These are phyloP conservation scores for Liasis olivaceus DNA, from an alignment of 2,797 vertebrate species.

Conservation along the genomic window DNA sequence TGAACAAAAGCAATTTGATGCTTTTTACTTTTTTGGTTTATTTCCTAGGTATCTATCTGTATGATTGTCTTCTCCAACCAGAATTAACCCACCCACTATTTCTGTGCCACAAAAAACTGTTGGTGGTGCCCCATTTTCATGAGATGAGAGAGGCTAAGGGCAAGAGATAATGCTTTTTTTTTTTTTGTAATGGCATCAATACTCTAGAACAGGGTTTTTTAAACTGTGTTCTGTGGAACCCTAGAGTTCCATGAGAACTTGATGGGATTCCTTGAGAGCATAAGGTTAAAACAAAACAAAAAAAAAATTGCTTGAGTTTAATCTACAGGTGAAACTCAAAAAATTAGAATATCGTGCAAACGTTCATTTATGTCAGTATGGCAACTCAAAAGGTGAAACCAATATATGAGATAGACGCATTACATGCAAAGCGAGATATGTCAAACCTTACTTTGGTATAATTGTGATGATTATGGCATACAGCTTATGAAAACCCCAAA, in stretches of 20 bases:
- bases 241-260: neutral
- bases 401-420: too few relatives aligned
- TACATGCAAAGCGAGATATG: too few relatives aligned
- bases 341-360: too few relatives aligned
- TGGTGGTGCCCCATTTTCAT: neutral
- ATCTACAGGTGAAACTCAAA: too few relatives aligned
- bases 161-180: neutral
- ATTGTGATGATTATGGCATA: too few relatives aligned
- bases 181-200: neutral
- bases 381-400: too few relatives aligned
- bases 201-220: neutral
- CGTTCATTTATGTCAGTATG: too few relatives aligned
- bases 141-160: neutral
- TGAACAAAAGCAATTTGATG: neutral
- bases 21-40: neutral
- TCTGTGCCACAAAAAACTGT: neutral
- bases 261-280: neutral
- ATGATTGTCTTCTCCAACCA: neutral
- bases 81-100: neutral
- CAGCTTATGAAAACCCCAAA: too few relatives aligned
- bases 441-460: too few relatives aligned
- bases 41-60: neutral
- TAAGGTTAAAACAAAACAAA: too few relatives aligned
- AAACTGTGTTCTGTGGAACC: neutral
- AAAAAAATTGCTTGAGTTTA: neutral